These are phyloP conservation scores for Miniopterus natalensis DNA, from an alignment of 2,113 vertebrate genomes.

Conservation along the genomic window DNA sequence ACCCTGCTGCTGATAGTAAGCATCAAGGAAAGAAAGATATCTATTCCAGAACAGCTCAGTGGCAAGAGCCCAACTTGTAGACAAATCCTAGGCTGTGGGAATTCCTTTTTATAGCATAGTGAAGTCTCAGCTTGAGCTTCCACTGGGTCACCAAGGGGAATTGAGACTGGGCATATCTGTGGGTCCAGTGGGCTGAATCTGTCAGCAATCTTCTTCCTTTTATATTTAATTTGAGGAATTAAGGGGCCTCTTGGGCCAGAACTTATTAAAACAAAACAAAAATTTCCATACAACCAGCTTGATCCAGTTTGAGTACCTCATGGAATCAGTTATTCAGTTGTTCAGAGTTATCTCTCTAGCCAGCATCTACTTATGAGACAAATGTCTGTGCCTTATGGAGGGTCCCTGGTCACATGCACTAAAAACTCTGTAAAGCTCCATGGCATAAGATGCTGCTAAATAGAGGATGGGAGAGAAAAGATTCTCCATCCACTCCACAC, in stretches of 20 bases:
- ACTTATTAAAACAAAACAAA: conserved; percentile 22
- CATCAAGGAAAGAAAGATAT: neutral
- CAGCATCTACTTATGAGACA: neutral
- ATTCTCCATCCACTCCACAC: neutral
- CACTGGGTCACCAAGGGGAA: neutral
- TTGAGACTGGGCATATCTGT: neutral
- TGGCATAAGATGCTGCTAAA: neutral
- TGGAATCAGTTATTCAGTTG: neutral
- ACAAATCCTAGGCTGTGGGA: neutral
- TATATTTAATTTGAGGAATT: neutral
- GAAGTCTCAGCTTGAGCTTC: neutral
- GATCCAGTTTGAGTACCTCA: neutral
- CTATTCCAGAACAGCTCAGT: neutral
- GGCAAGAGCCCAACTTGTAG: neutral
- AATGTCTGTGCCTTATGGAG: neutral
- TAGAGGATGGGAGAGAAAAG: neutral
- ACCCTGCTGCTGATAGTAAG: neutral
- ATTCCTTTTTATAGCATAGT: neutral
- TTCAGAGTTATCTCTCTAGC: neutral
- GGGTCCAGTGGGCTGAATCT: neutral
- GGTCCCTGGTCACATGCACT: neutral
- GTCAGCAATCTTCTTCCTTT: neutral
- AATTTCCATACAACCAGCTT: neutral
- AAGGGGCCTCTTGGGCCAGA: conserved; percentile 11
- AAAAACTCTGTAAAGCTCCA: neutral